Evolutionary conservation across 2,113 vertebrate species (phyloP), one percentile per base, ranked within the genome.

Genomic region (Syngnathus typhle): DNA sequence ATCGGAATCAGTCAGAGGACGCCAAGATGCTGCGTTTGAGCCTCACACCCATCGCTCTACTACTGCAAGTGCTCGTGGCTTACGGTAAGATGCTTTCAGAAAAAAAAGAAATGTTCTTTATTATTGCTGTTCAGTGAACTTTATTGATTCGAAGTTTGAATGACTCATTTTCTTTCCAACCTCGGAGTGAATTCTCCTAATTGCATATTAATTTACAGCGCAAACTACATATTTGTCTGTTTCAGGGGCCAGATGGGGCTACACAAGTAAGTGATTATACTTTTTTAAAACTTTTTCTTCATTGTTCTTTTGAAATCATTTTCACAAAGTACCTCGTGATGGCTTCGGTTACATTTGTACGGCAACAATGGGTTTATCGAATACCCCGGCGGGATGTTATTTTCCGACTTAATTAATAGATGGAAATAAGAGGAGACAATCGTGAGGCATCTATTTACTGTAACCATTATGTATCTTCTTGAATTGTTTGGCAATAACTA

Each of bases 211-310:
- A 69, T 59, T n/a, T n/a, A 16, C 2, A 60, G 3, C 65, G 23
- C 4, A 16, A 47, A 37, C 60, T 0, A 39, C 39, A 6, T 64
- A 54, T 81, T 0, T 81, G 75, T 81, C 69, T 87, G 79, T 88
- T 91, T 80, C 85, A 98, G 95, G 91, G 61, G 90, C 87, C 55
- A 92, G 89, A 82, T 97, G 95, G 95, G 91, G 91, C 21, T 96
- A 98, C 8, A 74, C 74, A 68, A 95, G 95, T 96, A 88, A 95
- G 95, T 93, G 27, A 62, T 36, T 44, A 38, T 74, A 59, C 76
- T 84, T 73, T 67, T 10, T 5, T 43, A n/a, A n/a, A n/a, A 63
- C 16, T 75, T 10, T 62, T 65, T 41, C 13, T 8, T 7, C 0
- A 39, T n/a, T 5, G 1, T 67, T 15, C 21, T 55, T 66, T 32